Base-by-base conservation (phyloP, 2,888 invertebrate genomes). In the Pterobdella sp. region DNA sequence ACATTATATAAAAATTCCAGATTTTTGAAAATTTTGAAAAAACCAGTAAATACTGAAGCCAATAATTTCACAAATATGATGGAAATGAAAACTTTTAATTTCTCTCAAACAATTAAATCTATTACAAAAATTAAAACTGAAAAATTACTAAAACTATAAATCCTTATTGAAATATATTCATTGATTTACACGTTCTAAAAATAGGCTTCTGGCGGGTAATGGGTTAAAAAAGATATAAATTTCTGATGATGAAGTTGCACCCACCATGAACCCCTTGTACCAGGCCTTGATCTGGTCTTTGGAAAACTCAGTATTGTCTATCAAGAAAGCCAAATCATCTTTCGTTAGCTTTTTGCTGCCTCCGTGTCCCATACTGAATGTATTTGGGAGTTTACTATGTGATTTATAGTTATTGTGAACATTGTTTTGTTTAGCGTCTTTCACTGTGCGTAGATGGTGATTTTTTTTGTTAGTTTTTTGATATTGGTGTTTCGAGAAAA, bases 231-330 rank as follows among this genome's bases (percentile, higher is more conserved):
- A 52, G 22, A 22, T 52, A 22, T 52, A 52, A 52, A 22, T 22
- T 22, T 64, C n/a, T n/a, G n/a, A n/a, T n/a, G n/a, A n/a, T n/a
- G n/a, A n/a, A 22, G 7, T 31, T 31, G 29, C 1, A 85, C 88
- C 88, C 87, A 97, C 96, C 92, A 96, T 95, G 85, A 97, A 98
- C 78, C 97, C 97, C 87, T 96, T 95, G 87, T 98, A 97, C 97
- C 97, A 98, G 86, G 97, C 96, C 85, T 96, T 96, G 85, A 98
- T 98, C 82, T 97, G 96, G 80, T 92, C 91, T 86, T 98, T 97
- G 81, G 95, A 94, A 85, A 98, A 98, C 79, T 94, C 90, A 76
- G 97, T 98, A 86, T 97, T 94, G 78, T 92, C 90, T 86, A 95
- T 95, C 79, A 98, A 89, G 87, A 97, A 98, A 83, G 96, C 94